These are phyloP conservation scores for Hippolais icterina DNA, from an alignment of 2,113 vertebrate genomes.

Conservation along the genomic window DNA sequence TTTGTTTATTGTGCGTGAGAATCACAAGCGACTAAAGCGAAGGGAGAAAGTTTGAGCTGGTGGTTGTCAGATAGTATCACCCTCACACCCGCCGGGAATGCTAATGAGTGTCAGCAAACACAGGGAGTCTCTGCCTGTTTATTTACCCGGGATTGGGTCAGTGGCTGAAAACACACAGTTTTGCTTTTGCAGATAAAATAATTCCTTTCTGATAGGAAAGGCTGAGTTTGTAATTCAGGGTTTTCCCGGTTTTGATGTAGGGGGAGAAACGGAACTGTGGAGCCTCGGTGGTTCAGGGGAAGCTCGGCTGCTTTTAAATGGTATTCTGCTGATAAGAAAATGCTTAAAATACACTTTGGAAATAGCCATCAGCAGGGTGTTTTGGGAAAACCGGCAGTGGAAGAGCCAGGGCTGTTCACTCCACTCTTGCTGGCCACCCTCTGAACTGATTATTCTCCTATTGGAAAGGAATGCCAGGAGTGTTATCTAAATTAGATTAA, in stretches of 20 bases:
- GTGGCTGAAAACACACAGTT: conserved; percentile 1
- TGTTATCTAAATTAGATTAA: neutral
- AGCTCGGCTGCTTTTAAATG: neutral
- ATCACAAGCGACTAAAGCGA: neutral
- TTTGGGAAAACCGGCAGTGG: neutral
- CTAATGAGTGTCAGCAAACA: neutral
- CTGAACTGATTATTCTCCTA: neutral
- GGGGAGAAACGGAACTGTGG: neutral
- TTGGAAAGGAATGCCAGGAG: neutral
- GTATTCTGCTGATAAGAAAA: neutral
- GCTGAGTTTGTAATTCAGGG: neutral
- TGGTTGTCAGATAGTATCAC: neutral
- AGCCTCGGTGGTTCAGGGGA: neutral
- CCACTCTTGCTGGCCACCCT: neutral
- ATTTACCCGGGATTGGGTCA: conserved; percentile 16
- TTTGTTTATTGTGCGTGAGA: neutral
- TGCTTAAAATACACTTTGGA: neutral
- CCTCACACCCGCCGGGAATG: neutral
- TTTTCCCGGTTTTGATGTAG: neutral
- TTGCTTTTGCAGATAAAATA: conserved; percentile 6
- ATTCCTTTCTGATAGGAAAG: neutral
- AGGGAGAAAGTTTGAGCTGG: conserved; percentile 3
- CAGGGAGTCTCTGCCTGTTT: conserved; percentile 20
- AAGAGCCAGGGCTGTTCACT: neutral
- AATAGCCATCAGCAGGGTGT: neutral